Evolutionary conservation across 1,140 invertebrate species (phyloP), one percentile per base, ranked within the genome.

Genomic region (Eueides isabella): DNA sequence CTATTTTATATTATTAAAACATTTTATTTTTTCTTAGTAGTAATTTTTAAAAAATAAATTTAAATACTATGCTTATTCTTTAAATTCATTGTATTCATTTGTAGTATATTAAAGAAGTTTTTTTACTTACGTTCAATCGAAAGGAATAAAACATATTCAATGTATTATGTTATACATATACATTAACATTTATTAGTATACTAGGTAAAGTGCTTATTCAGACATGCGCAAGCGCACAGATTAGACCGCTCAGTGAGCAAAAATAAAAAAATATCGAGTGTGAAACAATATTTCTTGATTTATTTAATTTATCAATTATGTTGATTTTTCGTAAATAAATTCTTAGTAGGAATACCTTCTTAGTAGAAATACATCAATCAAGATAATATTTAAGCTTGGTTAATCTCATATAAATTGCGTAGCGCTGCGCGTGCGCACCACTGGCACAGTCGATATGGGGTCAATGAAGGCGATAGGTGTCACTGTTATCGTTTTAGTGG

Each of bases 401-500:
- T 63, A 63, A 63, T 63, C 29, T 31, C n/a, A 16, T 29, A 31
- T 63, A 63, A 30, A 63, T 63, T 29, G 61, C 61, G 2, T 26
- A 5, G 11, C 26, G 26, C 66, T 44, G 38, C 26, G 28, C 26
- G 26, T 38, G 66, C 41, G 41, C 48, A 55, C 48, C 48, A 55
- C 41, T 30, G 14, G n/a, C 28, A 6, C 48, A 68, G 61, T 44
- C 69, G 71, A 55, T 19, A 81, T 82, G 79, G 41, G 64, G 9
- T 76, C 75, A 26, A 38, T 30, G 1, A 80, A 79, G 38, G 70
- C 67, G 30, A 23, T 82, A 0, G 75, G 71, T 31, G 70, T 80
- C 29, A 77, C 76, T 1, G 75, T 71, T 2, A 61, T 77, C 12
- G 72, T 80, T 38, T 38, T 77, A 1, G 28, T 76, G 28, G 80